Evolutionary conservation across 1,140 invertebrate genomes (phyloP), one percentile per base, ranked within the genome.

Genomic region (Callitettix versicolor): DNA sequence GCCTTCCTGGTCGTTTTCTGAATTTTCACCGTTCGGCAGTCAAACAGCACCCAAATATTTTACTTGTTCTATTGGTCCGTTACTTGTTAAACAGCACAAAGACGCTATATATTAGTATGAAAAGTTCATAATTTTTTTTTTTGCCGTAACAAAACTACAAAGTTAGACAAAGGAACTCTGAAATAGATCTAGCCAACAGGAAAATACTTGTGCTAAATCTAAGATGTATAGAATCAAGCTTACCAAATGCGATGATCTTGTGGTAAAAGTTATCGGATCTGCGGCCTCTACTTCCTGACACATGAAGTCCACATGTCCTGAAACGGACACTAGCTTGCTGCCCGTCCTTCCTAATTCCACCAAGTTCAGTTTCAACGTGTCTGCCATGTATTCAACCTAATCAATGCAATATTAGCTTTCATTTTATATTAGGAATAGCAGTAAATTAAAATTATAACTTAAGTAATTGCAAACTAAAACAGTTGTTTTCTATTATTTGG

Each of bases 231-330:
- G 17, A 30, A n/a, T 11, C 3, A n/a, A 49, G 76, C 79, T 83
- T 67, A 86, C 85, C 76, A 95, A 79, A 73, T 90, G 88, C 2
- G 91, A 91, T 65, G 93, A 88, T 53, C 83, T 79, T 1, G 89
- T 92, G 46, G 88, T 89, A 71, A 95, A 95, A 2, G 91, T 92
- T 56, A 95, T 83, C 0, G 92, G 89, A 69, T 94, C 89, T 42
- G 87, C 84, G 12, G 82, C 82, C 63, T 86, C 86, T 0, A 88
- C 84, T 30, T 90, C 85, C 20, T 85, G 84, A 71, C 92, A 97
- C 64, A 86, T 82, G 73, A 92, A 97, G 63, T 91, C 84, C 43
- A 96, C 72, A 51, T 86, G 81, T 14, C 95, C 94, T 44, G 83
- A 84, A 3, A 92, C 84, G n/a, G 85, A 81, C 40, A 96, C 86